These are phyloP conservation scores for Eucera pruinosa DNA, from an alignment of 2,888 invertebrate species.

Conservation along the genomic window DNA sequence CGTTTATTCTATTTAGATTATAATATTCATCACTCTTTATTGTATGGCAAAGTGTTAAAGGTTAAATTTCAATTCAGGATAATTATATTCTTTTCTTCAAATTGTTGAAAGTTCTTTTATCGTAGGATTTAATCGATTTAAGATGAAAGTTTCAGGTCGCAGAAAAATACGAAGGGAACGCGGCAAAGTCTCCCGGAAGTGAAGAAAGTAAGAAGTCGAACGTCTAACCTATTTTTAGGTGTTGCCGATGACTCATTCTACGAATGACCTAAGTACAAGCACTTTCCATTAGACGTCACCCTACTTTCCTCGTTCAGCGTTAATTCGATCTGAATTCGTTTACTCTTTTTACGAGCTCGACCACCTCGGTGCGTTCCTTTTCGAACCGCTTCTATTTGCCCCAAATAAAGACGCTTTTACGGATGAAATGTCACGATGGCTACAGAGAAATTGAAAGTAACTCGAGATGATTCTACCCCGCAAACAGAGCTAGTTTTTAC, in stretches of 20 bases:
- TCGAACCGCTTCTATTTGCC: conserved; percentile 29
- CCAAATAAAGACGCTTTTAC: conserved; percentile 18
- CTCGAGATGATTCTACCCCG: conserved; percentile 23
- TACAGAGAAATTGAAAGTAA: conserved; percentile 24
- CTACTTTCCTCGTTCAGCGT: conserved; percentile 37
- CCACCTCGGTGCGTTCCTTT: conserved; percentile 4
- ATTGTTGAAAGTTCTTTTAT: no score
- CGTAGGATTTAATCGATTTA: no score
- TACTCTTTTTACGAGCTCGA: conserved; percentile 30
- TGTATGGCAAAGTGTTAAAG: no score
- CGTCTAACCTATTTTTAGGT: conserved; percentile 46
- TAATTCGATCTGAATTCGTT: conserved; percentile 63
- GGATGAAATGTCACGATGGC: conserved; percentile 28
- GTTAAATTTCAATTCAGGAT: no score
- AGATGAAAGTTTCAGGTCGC: no score
- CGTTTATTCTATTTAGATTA: no score
- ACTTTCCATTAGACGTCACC: conserved; percentile 59
- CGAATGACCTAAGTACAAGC: conserved; percentile 45
- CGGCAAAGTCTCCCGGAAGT: conserved; percentile 9
- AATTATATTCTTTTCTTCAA: no score
- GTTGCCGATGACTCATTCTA: conserved; percentile 25
- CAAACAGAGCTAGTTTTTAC: conserved; percentile 3
- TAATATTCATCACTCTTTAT: no score
- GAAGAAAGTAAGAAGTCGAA: conserved; percentile 9
- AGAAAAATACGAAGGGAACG: not conserved